Base-by-base conservation (phyloP, 1,140 invertebrate species). In the Musca vetustissima region DNA sequence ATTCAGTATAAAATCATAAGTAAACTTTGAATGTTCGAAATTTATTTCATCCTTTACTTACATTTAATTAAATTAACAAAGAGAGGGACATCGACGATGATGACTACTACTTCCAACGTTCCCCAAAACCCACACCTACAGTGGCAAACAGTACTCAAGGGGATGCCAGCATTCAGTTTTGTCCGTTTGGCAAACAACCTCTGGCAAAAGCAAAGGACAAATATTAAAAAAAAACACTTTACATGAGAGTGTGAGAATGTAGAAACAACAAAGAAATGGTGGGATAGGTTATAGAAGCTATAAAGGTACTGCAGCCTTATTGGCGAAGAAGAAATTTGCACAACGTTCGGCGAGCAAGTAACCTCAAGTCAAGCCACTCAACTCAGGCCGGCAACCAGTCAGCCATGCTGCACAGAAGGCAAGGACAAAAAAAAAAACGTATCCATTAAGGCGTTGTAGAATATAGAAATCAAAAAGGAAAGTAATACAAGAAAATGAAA, bases 11-110 rank as follows among this genome's bases (percentile, higher is more conserved):
- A 59, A 19, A 59, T 36, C n/a, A 28, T 36, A 36, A 61, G 55
- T 59, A 32, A 59, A 59, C n/a, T 61, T 61, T 61, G 14, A 28
- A 36, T 36, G 17, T 61, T 61, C 22, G 24, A 61, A 36, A 61
- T 61, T 36, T 21, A 36, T 21, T 43, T 36, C 36, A 36, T 61
- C 28, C 28, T 19, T 13, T 43, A 61, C 28, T 61, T 43, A 43
- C 57, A 61, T 36, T 61, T 61, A 61, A 61, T 61, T 61, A 61
- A 61, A 61, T 61, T 61, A 61, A 61, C 32, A 28, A 43, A 32
- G 57, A 59, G 32, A 17, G 55, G 32, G 15, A 17, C 22, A 32
- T n/a, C 15, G n/a, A 14, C 3, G 11, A 59, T n/a, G 55, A 15
- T 13, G 6, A 43, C 36, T 61, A 19, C 28, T 13, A 36, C 9